Base-by-base conservation (phyloP, 2,888 invertebrate species). In the Phaonia tiefii region DNA sequence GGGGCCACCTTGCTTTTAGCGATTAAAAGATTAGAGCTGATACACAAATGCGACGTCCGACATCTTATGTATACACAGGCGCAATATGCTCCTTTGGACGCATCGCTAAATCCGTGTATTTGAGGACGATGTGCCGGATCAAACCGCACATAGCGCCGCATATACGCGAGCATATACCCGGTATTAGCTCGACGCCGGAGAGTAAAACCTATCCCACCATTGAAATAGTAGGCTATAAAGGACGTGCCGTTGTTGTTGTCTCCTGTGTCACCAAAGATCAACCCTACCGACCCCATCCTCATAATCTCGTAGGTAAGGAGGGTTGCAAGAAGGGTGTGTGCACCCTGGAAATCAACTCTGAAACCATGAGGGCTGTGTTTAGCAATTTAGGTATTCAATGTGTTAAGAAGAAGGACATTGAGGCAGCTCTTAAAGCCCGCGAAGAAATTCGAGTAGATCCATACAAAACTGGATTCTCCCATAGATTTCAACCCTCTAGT, bases 311-410 rank as follows among this genome's bases (percentile, higher is more conserved):
- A 39, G 98, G 98, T 0, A 95, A 97, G 87, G 98, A 98, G 88
- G 95, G 95, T 69, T 99, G 98, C 91, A 95, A 95, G 89, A 94
- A 94, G 88, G 99, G 99, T 60, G 97, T 99, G 49, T 98, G 98
- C 91, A 97, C 97, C 0, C 92, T 97, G 85, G 94, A 95, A 91
- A 93, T 95, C 73, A 93, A 94, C 79, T 93, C 93, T 79, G 96
- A 96, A 75, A 94, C 94, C 78, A 95, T 95, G 94, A 93, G 94
- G 51, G 95, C 95, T 75, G 94, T 95, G 83, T 98, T 98, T 91
- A 95, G 96, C 85, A 98, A 98, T 92, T 93, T 99, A 86, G 98
- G 99, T 79, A 98, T 99, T 85, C 98, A 99, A 89, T 99, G 99
- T 92, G 98, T 98, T 42, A 98, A 98, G 92, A 96, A 97, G 87